These are phyloP conservation scores for Ophioderma brevispina DNA, from an alignment of 35 echinoderm and acorn worm genomes.

Conservation along the genomic window DNA sequence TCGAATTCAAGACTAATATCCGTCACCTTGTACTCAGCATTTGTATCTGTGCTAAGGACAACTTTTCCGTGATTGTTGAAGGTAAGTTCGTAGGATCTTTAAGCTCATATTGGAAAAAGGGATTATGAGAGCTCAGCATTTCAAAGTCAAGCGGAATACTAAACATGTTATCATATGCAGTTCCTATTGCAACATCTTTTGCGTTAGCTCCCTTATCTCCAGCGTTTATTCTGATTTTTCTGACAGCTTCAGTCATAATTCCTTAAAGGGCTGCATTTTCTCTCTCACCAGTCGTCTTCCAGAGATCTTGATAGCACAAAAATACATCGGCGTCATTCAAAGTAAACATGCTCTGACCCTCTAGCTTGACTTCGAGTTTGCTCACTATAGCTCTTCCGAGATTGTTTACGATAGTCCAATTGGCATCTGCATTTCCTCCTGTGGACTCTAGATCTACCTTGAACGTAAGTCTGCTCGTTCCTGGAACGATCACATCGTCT, in stretches of 20 bases:
- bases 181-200: background rate
- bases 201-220: background rate
- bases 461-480: background rate
- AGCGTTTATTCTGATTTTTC: background rate
- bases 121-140: background rate
- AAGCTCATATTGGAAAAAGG: background rate
- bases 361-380: background rate
- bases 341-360: background rate
- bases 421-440: background rate
- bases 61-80: background rate
- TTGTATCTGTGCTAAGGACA: background rate
- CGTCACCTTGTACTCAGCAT: background rate
- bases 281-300: background rate
- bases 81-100: background rate
- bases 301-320: background rate
- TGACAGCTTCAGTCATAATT: background rate
- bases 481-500: background rate
- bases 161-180: background rate
- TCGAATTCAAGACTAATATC: conserved; percentile 26
- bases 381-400: background rate
- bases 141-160: conserved; percentile 4
- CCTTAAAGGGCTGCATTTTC: background rate
- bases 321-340: background rate
- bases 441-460: background rate
- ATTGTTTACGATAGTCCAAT: background rate